Percentiles rank a stretch among this genome's conserved stretches.
Evolutionary conservation across 2,113 vertebrate species (phyloP).

Genomic region (Laterallus jamaicensis): DNA sequence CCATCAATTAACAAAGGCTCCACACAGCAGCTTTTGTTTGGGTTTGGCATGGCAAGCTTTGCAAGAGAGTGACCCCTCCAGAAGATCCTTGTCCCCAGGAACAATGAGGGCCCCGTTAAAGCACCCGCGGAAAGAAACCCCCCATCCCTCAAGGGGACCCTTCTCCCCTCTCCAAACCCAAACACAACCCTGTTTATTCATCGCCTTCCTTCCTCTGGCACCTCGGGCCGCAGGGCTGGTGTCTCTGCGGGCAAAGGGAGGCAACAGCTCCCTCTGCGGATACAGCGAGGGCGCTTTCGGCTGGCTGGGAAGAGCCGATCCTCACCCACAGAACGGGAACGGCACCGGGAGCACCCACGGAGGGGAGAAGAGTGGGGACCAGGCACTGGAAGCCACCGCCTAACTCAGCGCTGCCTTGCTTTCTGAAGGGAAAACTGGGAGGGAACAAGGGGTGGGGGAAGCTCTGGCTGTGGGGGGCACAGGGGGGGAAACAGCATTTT

Average conservation of each 20-base stretch:
- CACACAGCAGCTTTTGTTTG: not conserved
- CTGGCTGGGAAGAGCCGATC: not conserved
- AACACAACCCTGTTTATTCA: not conserved
- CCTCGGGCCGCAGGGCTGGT: rapidly evolving
- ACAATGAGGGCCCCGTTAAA: rapidly evolving
- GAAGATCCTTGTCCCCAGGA: not conserved
- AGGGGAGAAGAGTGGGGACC: not conserved
- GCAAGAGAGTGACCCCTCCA: not conserved
- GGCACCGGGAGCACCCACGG: not conserved
- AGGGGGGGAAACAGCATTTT: not conserved
- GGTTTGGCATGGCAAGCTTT: not conserved
- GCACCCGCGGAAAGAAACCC: not conserved
- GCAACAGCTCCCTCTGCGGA: not conserved
- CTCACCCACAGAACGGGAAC: not conserved
- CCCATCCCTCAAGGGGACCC: not conserved
- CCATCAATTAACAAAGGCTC: not conserved
- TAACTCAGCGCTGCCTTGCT: not conserved
- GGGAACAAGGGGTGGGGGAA: rapidly evolving
- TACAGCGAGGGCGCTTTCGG: not conserved
- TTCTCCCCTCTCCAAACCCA: not conserved
- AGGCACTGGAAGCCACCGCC: not conserved
- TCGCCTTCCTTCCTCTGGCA: not conserved
- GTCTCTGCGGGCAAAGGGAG: not conserved
- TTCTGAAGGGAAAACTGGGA: not conserved
- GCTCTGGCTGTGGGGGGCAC: not conserved